Percentiles rank a stretch among this genome's conserved stretches.
These are phyloP conservation scores for Drosophila austrosaltans DNA, from an alignment of 2,888 invertebrate genomes.

Conservation along the genomic window DNA sequence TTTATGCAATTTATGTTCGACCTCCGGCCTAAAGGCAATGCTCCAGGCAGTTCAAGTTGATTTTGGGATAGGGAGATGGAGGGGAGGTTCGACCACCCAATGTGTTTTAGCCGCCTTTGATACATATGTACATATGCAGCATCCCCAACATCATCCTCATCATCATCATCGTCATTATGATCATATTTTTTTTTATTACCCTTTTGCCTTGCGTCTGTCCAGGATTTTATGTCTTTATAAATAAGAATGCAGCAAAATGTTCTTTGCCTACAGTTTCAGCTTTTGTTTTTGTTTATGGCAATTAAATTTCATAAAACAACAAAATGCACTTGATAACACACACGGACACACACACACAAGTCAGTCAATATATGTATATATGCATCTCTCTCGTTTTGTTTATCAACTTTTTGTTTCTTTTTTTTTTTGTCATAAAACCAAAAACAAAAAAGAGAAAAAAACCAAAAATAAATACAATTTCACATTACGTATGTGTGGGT, in stretches of 20 bases:
- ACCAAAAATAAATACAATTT: constrained; percentile 11
- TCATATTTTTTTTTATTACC: constrained; percentile 62
- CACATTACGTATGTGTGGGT: constrained; percentile 2
- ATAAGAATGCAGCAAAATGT: constrained; percentile 54
- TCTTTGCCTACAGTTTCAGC: constrained; percentile 29
- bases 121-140: constrained; percentile 38
- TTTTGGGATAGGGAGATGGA: neutral
- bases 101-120: constrained; percentile 65
- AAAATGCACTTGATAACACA: constrained; percentile 45
- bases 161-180: neutral
- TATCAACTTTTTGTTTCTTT: neutral
- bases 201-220: constrained; percentile 55
- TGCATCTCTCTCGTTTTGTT: constrained; percentile 7
- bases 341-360: neutral
- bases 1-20: constrained; percentile 16
- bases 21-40: neutral
- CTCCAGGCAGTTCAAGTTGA: constrained; percentile 3
- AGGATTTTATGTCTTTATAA: constrained; percentile 72
- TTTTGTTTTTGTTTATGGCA: constrained; percentile 71
- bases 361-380: neutral
- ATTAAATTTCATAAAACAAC: constrained; percentile 70
- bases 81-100: constrained; percentile 54
- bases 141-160: neutral
- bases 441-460: neutral
- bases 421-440: constrained; percentile 9